Conservation (phyloP, 2,888 invertebrate species). For the Cheilosia grossa region DNA sequence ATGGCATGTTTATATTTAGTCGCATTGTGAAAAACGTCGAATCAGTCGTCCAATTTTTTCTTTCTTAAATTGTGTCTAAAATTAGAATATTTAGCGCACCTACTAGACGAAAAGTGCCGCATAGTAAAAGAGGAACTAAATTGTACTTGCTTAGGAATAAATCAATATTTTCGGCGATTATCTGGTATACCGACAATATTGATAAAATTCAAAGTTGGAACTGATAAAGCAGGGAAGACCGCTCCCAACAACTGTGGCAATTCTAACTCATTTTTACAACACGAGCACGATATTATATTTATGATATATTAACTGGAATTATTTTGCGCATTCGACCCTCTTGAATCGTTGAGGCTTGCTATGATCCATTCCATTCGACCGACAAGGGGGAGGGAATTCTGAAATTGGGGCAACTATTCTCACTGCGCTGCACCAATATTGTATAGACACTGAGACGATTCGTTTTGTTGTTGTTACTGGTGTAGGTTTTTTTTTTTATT, state of each 20-base stretch:
- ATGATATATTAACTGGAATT: not conserved
- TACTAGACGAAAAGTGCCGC: constrained; percentile 1
- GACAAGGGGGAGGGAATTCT: not conserved
- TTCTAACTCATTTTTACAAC: not conserved
- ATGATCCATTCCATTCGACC: constrained; percentile 21
- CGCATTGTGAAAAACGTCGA: not conserved
- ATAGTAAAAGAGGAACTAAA: not conserved
- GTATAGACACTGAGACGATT: constrained; percentile 34
- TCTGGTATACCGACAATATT: not conserved
- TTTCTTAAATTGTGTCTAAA: constrained; percentile 40
- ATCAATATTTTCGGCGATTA: constrained; percentile 44
- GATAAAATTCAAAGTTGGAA: constrained; percentile 7
- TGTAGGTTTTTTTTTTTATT: constrained; percentile 46
- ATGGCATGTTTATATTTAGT: constrained; percentile 52
- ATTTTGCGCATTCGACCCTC: constrained; percentile 17
- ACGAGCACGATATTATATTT: not conserved
- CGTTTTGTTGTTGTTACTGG: constrained; percentile 26
- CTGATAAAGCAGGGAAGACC: constrained; percentile 11
- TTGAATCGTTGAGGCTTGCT: not conserved
- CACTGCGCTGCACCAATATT: constrained; percentile 7
- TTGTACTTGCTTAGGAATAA: constrained; percentile 19
- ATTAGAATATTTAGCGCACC: constrained; percentile 40
- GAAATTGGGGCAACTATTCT: constrained; percentile 52
- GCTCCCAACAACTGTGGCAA: not conserved
- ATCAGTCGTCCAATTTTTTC: not conserved